phyloP scores from a whole-genome alignment of 2,797 vertebrate genomes.

The Protonibea diacanthus region DNA sequence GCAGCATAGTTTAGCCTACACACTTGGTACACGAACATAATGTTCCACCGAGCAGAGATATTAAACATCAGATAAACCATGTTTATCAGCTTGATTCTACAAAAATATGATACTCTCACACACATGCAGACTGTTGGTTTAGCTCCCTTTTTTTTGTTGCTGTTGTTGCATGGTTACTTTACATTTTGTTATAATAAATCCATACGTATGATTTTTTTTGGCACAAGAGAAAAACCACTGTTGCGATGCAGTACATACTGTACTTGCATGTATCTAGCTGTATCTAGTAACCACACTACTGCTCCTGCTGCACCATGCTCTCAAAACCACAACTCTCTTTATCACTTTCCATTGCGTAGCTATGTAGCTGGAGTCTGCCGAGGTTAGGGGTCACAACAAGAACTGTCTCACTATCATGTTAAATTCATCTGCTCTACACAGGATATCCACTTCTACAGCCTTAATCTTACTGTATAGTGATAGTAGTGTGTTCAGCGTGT shows the following conservation, averaged over 20 bases:
- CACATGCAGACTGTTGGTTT: not conserved
- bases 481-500: not conserved
- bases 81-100: conserved; percentile 44
- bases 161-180: not conserved
- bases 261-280: conserved; percentile 73
- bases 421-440: conserved; percentile 13
- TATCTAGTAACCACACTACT: conserved; percentile 81
- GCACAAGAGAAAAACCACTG: conserved; percentile 69
- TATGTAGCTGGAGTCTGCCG: conserved; percentile 42
- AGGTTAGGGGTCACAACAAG: conserved; percentile 69
- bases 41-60: conserved; percentile 51
- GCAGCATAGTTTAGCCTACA: conserved; percentile 6
- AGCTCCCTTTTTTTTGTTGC: not conserved
- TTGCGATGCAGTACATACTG: conserved; percentile 75
- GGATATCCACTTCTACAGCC: not conserved
- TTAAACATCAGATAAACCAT: conserved; percentile 40
- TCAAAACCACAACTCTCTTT: conserved; percentile 81
- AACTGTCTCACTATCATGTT: conserved; percentile 24
- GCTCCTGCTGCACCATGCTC: conserved; percentile 80
- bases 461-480: not conserved
- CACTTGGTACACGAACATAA: conserved; percentile 28
- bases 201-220: conserved; percentile 18
- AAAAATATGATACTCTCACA: conserved; percentile 7
- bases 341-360: conserved; percentile 81
- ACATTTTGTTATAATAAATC: conserved; percentile 19